Evolutionary conservation across 2,113 vertebrate genomes (phyloP), one percentile per base, ranked within the genome.

Genomic region (Scalopus aquaticus): DNA sequence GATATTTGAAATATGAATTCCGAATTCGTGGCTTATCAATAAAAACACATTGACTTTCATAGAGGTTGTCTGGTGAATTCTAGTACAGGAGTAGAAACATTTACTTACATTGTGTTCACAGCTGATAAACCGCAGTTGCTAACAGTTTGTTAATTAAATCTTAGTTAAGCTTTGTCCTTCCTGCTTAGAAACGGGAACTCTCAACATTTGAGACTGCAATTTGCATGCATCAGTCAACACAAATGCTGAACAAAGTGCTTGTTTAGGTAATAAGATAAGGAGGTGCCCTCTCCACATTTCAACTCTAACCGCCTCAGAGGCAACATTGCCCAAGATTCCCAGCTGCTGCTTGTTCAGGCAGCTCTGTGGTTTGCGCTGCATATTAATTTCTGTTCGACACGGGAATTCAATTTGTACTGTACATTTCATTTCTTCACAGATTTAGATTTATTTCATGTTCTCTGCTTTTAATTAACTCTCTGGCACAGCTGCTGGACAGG

Each of bases 391-490:
- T 98, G 98, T 98, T 98, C 98, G 97, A 98, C 98, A 98, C 1
- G 96, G 98, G 98, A 99, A 99, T 99, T 99, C 98, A 99, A 98
- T 99, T 99, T 99, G 98, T 99, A 98, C 98, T 99, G 98, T 98
- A 98, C 98, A 98, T 99, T 99, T 99, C 98, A 99, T 99, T 99
- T 98, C 98, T 99, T 98, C 98, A 98, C 98, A 98, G 98, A 99
- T 99, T 99, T 99, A 99, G 99, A 99, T 99, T 99, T 99, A 99
- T 99, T 99, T 99, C 98, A 98, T 99, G 98, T 99, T 98, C 98
- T 98, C 98, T 98, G 98, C 99, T 99, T 99, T 99, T 99, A 99
- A 99, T 99, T 99, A 99, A 99, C 99, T 99, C 97, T 96, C 98
- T 98, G 98, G 98, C 98, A 98, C 98, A 98, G 98, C 98, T 97